Base-by-base conservation (phyloP, 2,797 vertebrate species). In the Argya squamiceps region DNA sequence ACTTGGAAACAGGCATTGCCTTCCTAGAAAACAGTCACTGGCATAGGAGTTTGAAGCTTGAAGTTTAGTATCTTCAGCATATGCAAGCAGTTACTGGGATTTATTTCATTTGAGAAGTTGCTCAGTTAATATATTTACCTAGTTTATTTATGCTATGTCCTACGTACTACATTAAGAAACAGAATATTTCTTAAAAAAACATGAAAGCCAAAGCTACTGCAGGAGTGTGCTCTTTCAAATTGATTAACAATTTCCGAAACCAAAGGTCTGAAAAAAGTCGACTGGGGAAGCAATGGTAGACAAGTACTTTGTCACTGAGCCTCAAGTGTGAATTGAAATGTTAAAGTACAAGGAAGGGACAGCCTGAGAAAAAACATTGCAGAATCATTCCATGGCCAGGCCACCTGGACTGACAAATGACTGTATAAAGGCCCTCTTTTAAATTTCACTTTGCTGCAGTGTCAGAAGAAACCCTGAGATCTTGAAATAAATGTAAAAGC, bases 381-480 rank as follows among this genome's bases (percentile, higher is more conserved):
- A 43, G 82, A 78, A 88, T 95, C 79, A 74, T 55, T 53, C 86
- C 77, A 3, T 81, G 68, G 81, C 63, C 92, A 92, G 58, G 92
- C 76, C 89, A 84, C 90, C 83, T 92, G 78, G 84, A 47, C 90
- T 64, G 87, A 88, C 86, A 95, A 93, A 92, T 55, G 78, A 87
- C 88, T 62, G 12, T 52, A 90, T 68, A 96, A 95, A 94, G 47
- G 85, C n/a, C n/a, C 46, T 94, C 92, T 96, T 80, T 89, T 80
- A 79, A 96, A 76, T 53, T 92, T 94, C 68, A 15, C 82, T 92
- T 90, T 84, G 80, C 49, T 80, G 52, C 88, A 75, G n/a, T 93
- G 91, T 94, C 90, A 95, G 96, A 94, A 89, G 90, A 97, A 97
- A 96, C 62, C 62, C 81, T 53, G 86, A 88, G 82, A 96, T 96